phyloP scores from a whole-genome alignment of 2,797 vertebrate genomes.

The Poecilia wingei region DNA sequence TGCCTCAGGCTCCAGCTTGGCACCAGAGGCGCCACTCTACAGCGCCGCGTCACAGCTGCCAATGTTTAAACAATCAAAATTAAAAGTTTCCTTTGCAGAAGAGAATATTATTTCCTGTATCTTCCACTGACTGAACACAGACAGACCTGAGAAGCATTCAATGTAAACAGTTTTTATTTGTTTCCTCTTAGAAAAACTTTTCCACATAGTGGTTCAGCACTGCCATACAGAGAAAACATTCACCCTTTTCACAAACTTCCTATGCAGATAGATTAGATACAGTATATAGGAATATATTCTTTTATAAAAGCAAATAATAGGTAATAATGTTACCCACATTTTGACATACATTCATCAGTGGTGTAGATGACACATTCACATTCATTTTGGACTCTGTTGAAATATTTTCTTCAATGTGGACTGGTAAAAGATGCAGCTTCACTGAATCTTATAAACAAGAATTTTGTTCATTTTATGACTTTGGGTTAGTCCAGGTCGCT shows the following conservation, averaged over 20 bases:
- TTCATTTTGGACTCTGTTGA: background rate
- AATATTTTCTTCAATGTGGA: background rate
- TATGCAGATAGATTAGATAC: background rate
- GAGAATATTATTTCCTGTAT: slow-evolving; percentile 35
- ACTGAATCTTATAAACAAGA: background rate
- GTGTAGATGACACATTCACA: background rate
- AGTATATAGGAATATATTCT: no score
- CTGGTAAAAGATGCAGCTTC: background rate
- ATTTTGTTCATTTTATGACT: background rate
- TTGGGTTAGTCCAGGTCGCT: background rate
- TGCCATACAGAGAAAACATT: slow-evolving; percentile 7
- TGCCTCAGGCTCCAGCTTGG: slow-evolving; percentile 46
- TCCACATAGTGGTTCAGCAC: background rate
- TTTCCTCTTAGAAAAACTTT: slow-evolving; percentile 10
- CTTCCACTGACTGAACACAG: slow-evolving; percentile 31
- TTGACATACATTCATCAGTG: background rate
- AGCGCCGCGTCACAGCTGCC: slow-evolving; percentile 56
- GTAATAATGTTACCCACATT: no score
- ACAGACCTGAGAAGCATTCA: slow-evolving; percentile 31
- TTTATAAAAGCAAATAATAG: no score
- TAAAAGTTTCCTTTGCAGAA: slow-evolving; percentile 46
- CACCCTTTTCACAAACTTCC: slow-evolving; percentile 5
- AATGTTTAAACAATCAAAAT: slow-evolving; percentile 64
- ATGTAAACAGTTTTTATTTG: slow-evolving; percentile 40
- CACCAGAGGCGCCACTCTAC: slow-evolving; percentile 28